Evolutionary conservation across 2,113 vertebrate species (phyloP).

Genomic region (Dipodomys stephensi): DNA sequence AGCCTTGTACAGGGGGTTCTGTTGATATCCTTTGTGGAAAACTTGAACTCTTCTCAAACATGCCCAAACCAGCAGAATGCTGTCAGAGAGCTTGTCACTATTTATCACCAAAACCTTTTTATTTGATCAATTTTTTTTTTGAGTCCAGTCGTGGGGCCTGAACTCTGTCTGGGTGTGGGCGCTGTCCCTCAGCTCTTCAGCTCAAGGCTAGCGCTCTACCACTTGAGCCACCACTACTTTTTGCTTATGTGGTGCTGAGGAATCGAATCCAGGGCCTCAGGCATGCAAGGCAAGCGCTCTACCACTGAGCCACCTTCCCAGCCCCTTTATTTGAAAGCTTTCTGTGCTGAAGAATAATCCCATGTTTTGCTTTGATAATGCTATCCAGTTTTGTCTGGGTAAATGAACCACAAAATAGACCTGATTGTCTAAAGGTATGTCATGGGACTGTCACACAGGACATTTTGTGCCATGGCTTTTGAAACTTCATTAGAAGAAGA

Average conservation of each 20-base stretch:
- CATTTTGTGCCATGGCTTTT: background rate
- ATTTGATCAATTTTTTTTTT: too few species aligned
- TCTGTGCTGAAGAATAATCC: conserved; percentile 49
- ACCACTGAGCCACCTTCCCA: too few species aligned
- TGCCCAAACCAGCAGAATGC: background rate
- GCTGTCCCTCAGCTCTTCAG: too few species aligned
- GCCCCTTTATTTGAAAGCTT: conserved; percentile 45
- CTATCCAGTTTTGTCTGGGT: conserved; percentile 33
- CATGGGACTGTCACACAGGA: background rate
- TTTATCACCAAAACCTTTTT: background rate
- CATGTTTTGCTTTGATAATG: conserved; percentile 57
- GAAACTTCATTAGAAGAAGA: conserved; percentile 38
- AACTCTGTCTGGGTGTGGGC: too few species aligned
- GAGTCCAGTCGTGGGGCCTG: too few species aligned
- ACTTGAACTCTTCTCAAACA: background rate
- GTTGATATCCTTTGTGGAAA: conserved; percentile 3
- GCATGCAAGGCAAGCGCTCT: too few species aligned
- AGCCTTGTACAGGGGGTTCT: background rate
- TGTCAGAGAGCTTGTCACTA: background rate
- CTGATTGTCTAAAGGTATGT: background rate
- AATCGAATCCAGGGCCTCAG: too few species aligned
- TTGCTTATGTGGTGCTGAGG: too few species aligned
- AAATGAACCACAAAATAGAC: conserved; percentile 17
- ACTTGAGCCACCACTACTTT: too few species aligned
- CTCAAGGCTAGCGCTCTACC: too few species aligned